Evolutionary conservation across 2,113 vertebrate genomes (phyloP).

Genomic region (Anhinga rufa): DNA sequence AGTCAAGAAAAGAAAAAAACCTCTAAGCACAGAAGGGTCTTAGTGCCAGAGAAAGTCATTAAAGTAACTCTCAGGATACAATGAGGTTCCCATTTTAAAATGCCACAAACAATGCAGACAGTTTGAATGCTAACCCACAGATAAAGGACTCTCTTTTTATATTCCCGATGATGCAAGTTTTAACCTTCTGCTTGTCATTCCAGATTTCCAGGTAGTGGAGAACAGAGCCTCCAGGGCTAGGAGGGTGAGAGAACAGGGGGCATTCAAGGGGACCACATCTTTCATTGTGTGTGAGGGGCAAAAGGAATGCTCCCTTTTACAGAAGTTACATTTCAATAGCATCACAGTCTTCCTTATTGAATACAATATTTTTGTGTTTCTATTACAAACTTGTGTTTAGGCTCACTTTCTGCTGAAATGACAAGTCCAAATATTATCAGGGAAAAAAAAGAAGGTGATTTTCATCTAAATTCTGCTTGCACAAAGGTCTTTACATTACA

Average conservation of each 20-base stretch:
- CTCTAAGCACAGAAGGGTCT: neutral
- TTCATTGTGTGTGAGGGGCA: neutral
- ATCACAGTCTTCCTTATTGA: neutral
- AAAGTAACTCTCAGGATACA: neutral
- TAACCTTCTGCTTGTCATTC: neutral
- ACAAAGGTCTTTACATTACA: neutral
- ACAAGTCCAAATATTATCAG: neutral
- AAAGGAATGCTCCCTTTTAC: neutral
- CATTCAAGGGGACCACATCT: neutral
- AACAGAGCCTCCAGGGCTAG: neutral
- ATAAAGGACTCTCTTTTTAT: neutral
- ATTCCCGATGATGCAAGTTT: neutral
- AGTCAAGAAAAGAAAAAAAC: neutral
- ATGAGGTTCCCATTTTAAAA: neutral
- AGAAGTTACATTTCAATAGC: neutral
- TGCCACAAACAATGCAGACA: neutral
- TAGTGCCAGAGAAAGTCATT: neutral
- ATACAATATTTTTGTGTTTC: neutral
- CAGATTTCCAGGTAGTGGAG: neutral
- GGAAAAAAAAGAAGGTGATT: neutral
- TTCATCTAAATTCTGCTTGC: neutral
- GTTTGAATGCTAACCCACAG: neutral
- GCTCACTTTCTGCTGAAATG: neutral
- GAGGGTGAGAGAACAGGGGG: neutral
- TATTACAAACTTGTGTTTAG: neutral